These are phyloP conservation scores for Fulica atra DNA, from an alignment of 2,113 vertebrate genomes.

Conservation along the genomic window DNA sequence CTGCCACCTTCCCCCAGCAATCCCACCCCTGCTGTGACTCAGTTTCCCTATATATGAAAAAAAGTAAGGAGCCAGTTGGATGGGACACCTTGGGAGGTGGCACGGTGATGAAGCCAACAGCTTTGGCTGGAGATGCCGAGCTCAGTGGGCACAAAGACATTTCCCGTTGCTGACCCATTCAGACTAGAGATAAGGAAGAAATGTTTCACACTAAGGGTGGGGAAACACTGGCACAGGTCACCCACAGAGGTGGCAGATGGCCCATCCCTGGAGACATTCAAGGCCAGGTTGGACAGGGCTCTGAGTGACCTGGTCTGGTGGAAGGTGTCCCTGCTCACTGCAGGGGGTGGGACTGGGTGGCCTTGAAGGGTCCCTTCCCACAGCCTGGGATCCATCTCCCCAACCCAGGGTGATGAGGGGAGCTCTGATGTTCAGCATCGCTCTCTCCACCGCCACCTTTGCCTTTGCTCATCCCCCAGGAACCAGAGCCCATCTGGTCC, in stretches of 20 bases:
- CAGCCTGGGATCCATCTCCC: not conserved
- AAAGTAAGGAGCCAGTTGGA: not conserved
- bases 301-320: not conserved
- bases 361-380: not conserved
- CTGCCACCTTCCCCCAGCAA: not conserved
- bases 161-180: not conserved
- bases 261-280: not conserved
- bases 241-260: not conserved
- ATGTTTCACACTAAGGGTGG: accelerated
- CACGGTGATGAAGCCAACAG: accelerated
- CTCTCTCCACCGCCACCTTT: not conserved
- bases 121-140: not conserved
- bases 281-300: too few relatives aligned
- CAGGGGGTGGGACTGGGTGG: not conserved
- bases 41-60: not conserved
- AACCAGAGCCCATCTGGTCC: conserved; percentile 21
- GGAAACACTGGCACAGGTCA: not conserved
- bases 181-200: not conserved
- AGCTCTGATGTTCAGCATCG: not conserved
- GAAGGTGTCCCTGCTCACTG: not conserved
- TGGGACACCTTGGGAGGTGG: not conserved
- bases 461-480: conserved; percentile 16
- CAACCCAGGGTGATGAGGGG: accelerated
- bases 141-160: not conserved
- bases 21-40: not conserved